Evolutionary conservation across 2,888 invertebrate species (phyloP).

Genomic region (Cephalotes varians): DNA sequence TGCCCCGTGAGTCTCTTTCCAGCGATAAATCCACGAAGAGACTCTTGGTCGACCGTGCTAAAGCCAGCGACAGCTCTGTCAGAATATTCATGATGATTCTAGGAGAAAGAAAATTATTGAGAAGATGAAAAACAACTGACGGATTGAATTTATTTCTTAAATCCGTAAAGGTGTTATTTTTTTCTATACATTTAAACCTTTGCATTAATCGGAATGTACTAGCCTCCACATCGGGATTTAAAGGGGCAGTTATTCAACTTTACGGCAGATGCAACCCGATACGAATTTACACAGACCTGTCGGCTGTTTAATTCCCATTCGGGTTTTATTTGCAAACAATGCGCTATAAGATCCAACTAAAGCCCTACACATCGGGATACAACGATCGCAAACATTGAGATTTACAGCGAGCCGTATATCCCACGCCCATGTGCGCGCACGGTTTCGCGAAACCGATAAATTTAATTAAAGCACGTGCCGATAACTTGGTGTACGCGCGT

Average conservation of each 20-base stretch:
- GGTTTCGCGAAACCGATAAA: slow-evolving; percentile 62
- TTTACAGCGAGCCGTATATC: slow-evolving; percentile 55
- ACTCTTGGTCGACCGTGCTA: slow-evolving; percentile 59
- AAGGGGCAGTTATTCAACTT: slow-evolving; percentile 31
- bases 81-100: slow-evolving; percentile 21
- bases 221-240: slow-evolving; percentile 22
- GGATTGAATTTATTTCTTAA: slow-evolving; percentile 2
- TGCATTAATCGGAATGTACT: slow-evolving; percentile 35
- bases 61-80: slow-evolving; percentile 58
- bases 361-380: slow-evolving; percentile 8
- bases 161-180: not conserved
- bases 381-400: slow-evolving; percentile 28
- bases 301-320: slow-evolving; percentile 49
- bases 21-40: slow-evolving; percentile 73
- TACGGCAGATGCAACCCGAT: slow-evolving; percentile 41
- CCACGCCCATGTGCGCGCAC: slow-evolving; percentile 34
- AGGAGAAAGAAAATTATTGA: not conserved
- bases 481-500: slow-evolving; percentile 26
- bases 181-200: not conserved
- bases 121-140: not conserved
- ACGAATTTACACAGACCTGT: slow-evolving; percentile 42
- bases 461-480: slow-evolving; percentile 69
- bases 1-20: slow-evolving; percentile 68
- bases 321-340: slow-evolving; percentile 53
- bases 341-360: slow-evolving; percentile 39